phyloP scores from a whole-genome alignment of 1,140 invertebrate species.

The Drosophila oshimai region DNA sequence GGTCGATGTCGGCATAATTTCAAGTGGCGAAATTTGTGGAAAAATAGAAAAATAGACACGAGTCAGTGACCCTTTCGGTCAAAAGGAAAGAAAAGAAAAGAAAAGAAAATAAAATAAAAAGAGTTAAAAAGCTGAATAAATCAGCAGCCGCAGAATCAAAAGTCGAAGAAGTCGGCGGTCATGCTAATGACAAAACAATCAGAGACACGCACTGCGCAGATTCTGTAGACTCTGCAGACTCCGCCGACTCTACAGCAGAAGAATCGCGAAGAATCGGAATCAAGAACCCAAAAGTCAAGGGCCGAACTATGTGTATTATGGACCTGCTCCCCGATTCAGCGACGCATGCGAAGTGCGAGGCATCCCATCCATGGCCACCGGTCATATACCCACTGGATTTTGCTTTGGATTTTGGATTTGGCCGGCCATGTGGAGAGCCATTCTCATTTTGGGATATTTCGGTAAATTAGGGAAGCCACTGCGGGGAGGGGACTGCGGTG shows the following conservation, averaged over 20 bases:
- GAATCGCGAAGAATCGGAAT: not conserved
- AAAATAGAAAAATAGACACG: not conserved
- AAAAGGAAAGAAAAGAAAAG: no score
- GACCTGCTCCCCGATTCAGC: conserved; percentile 51
- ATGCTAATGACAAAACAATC: conserved; percentile 78
- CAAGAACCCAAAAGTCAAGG: conserved; percentile 1
- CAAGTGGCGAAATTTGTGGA: conserved; percentile 54
- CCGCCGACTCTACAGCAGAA: not conserved
- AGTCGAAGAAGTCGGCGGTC: conserved; percentile 34
- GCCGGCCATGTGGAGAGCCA: no score
- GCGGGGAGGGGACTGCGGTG: no score
- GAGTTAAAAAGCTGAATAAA: conserved; percentile 29
- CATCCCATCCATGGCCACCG: not conserved
- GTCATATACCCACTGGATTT: no score
- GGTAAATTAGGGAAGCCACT: no score
- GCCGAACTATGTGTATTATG: conserved; percentile 8
- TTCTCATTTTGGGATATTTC: no score
- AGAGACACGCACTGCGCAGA: conserved; percentile 40
- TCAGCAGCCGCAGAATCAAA: conserved; percentile 19
- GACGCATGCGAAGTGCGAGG: conserved; percentile 55
- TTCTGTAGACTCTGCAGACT: not conserved
- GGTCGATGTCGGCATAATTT: conserved; percentile 70
- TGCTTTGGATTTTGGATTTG: no score
- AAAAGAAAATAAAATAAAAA: no score
- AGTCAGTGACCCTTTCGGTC: conserved; percentile 31